Conservation (phyloP, 2,888 invertebrate genomes). For the Omphaloscelis lunosa region DNA sequence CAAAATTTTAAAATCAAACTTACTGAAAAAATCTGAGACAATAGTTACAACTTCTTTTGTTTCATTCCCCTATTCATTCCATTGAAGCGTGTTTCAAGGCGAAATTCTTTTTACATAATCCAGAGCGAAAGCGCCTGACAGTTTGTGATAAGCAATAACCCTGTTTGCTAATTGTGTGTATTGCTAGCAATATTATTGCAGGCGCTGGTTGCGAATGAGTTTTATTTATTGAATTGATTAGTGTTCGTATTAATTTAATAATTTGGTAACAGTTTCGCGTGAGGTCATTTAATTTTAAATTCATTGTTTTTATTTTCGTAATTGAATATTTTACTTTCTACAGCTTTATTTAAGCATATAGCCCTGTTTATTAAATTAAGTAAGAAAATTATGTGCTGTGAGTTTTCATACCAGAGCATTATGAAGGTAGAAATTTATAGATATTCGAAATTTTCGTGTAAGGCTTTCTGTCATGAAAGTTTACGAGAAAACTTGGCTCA, state of each 20-base stretch:
- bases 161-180: constrained; percentile 67
- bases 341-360: not conserved
- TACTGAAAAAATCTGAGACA: constrained; percentile 9
- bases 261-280: not conserved
- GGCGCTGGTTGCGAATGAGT: constrained; percentile 31
- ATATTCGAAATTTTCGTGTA: constrained; percentile 26
- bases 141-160: constrained; percentile 73
- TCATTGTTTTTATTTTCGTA: not conserved
- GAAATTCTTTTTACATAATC: constrained; percentile 60
- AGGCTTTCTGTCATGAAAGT: constrained; percentile 22
- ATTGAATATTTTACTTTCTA: not conserved
- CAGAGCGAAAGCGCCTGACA: constrained; percentile 73
- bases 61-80: constrained; percentile 52
- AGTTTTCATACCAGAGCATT: not conserved
- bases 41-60: constrained; percentile 61
- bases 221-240: constrained; percentile 5
- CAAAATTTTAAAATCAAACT: not conserved
- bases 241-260: constrained; percentile 9
- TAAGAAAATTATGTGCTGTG: not conserved
- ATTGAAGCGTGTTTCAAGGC: constrained; percentile 55
- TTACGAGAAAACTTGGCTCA: constrained; percentile 44
- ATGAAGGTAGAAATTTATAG: constrained; percentile 6
- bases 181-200: constrained; percentile 64
- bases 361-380: not conserved
- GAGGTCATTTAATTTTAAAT: constrained; percentile 5